phyloP scores from a whole-genome alignment of 2,888 invertebrate genomes.

The Chrysopilus asiliformis region DNA sequence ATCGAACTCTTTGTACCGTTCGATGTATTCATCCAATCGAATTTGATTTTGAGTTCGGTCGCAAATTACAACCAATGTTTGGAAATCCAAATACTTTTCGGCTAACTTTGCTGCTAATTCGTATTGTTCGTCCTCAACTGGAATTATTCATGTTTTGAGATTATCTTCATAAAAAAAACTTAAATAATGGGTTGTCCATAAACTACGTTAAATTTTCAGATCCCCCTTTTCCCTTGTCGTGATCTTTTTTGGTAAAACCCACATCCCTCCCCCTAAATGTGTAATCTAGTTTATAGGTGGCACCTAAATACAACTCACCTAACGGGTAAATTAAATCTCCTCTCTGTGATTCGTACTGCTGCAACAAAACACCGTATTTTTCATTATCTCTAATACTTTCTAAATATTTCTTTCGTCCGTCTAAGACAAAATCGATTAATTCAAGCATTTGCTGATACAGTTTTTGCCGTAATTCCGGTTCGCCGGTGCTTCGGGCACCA shows the following conservation, averaged over 20 bases:
- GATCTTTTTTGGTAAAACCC: too few species aligned
- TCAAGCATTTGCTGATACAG: constrained; percentile 57
- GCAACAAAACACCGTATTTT: constrained; percentile 43
- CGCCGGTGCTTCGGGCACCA: constrained; percentile 31
- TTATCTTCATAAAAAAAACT: too few species aligned
- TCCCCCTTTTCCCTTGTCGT: too few species aligned
- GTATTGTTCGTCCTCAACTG: constrained; percentile 62
- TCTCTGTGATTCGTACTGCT: constrained; percentile 54
- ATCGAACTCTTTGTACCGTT: constrained; percentile 48
- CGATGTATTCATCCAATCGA: constrained; percentile 56
- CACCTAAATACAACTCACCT: constrained; percentile 39
- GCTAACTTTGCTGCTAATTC: constrained; percentile 73
- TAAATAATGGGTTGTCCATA: too few species aligned
- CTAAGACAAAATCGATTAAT: constrained; percentile 56
- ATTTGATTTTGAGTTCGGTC: constrained; percentile 58
- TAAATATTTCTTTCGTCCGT: constrained; percentile 56
- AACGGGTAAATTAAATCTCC: constrained; percentile 51
- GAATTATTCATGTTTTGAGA: too few species aligned
- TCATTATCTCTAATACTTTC: constrained; percentile 48
- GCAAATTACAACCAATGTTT: constrained; percentile 66
- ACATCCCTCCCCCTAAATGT: too few species aligned
- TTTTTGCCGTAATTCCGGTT: constrained; percentile 34
- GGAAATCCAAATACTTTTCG: constrained; percentile 83
- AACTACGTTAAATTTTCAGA: too few species aligned
- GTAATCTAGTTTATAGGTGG: too few species aligned